Evolutionary conservation across 2,797 vertebrate genomes (phyloP).

Genomic region (Catamblyrhynchus diadema): DNA sequence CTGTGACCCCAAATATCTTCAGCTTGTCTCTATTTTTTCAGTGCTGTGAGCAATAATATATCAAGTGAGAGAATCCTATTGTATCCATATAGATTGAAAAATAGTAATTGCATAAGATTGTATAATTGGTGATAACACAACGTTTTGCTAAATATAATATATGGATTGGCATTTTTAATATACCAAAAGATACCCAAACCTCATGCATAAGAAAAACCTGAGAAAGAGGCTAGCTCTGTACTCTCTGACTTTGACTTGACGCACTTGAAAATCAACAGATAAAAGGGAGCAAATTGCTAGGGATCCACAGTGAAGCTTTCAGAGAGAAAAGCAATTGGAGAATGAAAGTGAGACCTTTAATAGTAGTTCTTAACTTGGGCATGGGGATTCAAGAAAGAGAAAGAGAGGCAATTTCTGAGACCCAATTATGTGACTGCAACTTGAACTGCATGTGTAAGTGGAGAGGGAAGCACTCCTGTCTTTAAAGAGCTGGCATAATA

Average conservation of each 20-base stretch:
- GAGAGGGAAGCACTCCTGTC: not conserved
- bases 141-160: not conserved
- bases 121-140: not conserved
- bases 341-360: slow-evolving; percentile 44
- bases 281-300: slow-evolving; percentile 34
- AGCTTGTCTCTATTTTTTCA: not conserved
- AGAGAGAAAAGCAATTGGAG: slow-evolving; percentile 9
- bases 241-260: slow-evolving; percentile 2
- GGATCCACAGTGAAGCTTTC: not conserved
- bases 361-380: slow-evolving; percentile 25
- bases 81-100: not conserved
- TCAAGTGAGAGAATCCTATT: not conserved
- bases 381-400: not conserved
- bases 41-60: not conserved
- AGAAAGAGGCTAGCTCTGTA: not conserved
- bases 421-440: slow-evolving; percentile 19
- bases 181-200: not conserved
- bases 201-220: not conserved
- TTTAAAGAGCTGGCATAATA: slow-evolving; percentile 7
- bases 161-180: not conserved
- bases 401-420: slow-evolving; percentile 33
- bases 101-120: not conserved
- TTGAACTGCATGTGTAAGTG: slow-evolving; percentile 36
- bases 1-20: not conserved
- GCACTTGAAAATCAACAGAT: slow-evolving; percentile 25